A percentile compares a stretch with the other conserved stretches of the same genome.
These are phyloP conservation scores for Falco columbarius DNA, from an alignment of 2,797 vertebrate species.

Conservation along the genomic window DNA sequence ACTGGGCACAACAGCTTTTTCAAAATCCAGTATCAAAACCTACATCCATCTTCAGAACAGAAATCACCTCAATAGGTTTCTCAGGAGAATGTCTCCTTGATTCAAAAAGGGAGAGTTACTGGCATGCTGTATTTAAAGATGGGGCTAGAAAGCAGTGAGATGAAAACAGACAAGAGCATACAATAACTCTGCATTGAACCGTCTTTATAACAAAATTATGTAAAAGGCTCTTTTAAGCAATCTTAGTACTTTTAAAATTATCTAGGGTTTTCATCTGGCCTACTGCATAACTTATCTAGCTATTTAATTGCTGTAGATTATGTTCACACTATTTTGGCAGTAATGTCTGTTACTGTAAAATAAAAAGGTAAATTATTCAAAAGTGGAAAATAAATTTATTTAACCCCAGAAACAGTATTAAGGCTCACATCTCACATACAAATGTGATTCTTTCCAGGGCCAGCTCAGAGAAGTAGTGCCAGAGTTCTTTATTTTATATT, in stretches of 20 bases:
- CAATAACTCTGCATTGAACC: neutral
- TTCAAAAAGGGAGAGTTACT: neutral
- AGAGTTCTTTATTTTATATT: neutral
- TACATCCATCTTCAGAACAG: neutral
- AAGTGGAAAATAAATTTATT: slow-evolving; percentile 15
- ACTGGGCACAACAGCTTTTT: neutral
- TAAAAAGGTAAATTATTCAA: slow-evolving; percentile 33
- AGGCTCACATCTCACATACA: slow-evolving; percentile 5
- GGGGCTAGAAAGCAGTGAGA: neutral
- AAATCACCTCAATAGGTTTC: rapidly evolving
- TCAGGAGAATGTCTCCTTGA: neutral
- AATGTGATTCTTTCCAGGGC: neutral
- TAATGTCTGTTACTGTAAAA: neutral
- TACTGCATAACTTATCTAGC: neutral
- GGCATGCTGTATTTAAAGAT: neutral
- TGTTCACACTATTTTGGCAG: neutral
- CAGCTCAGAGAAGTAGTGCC: neutral
- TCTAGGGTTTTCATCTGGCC: neutral
- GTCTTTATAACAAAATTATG: neutral
- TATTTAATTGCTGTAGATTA: slow-evolving; percentile 11
- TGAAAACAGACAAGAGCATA: neutral
- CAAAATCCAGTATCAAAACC: neutral
- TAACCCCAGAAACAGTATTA: slow-evolving; percentile 5
- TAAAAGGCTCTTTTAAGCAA: neutral
- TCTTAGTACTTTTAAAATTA: neutral